Base-by-base conservation (phyloP, 2,888 invertebrate genomes). In the Stenotaenia linearis region DNA sequence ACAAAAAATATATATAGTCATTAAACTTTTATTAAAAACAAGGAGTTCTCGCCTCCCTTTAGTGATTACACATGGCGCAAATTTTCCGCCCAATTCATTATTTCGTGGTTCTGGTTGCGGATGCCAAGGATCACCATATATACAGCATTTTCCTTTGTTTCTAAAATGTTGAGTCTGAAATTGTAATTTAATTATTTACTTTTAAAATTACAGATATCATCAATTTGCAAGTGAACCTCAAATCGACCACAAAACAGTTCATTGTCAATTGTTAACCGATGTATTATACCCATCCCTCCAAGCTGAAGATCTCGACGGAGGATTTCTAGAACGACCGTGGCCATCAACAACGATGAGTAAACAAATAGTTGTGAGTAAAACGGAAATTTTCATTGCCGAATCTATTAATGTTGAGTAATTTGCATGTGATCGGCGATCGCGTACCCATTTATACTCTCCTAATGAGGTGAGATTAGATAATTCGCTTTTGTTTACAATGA, bases 1-100 rank as follows among this genome's bases (percentile, higher is more conserved):
- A n/a, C n/a, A n/a, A n/a, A n/a, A n/a, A n/a, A n/a, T n/a, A n/a
- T n/a, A n/a, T n/a, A 9, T 40, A 40, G 12, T 12, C 2, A 12
- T 40, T 12, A 40, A 9, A 9, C 15, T 15, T 12, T 2, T 12
- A 40, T 9, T 9, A 15, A 40, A 40, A 40, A 40, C 9, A 40
- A 40, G 2, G 7, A 40, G 2, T 40, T 40, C 21, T 30, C 74
- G 74, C 78, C 35, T 95, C 94, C 35, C 95, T 80, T 92, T 89
- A 25, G 92, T 91, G 83, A 94, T 92, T 83, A 95, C 93, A 35
- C 95, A 95, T 87, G 93, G 93, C 61, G 92, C 95, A 84, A 90
- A 96, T 86, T 91, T 90, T 5, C 96, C 96, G 3, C 95, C 94
- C 0, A 94, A 94, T 87, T 96, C 96, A 85, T 96, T 95, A 0